Percentiles rank a stretch among this genome's conserved stretches.
phyloP scores from a whole-genome alignment of 1,140 invertebrate species.

The Sminthurinus signatus region DNA sequence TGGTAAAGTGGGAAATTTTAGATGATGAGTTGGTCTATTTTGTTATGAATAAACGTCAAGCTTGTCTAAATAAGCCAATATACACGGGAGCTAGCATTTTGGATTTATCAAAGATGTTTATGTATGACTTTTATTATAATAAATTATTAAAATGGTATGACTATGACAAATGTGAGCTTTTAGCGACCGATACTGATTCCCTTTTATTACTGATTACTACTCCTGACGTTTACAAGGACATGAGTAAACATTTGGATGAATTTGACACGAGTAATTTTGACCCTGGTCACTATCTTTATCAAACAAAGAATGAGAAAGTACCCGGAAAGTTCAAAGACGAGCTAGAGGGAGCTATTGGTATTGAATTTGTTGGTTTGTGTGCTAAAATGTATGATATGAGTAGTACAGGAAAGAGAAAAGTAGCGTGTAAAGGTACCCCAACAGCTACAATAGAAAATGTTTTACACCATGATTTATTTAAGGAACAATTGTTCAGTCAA shows the following conservation, averaged over 20 bases:
- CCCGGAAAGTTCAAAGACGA: constrained; percentile 51
- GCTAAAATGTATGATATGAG: constrained; percentile 48
- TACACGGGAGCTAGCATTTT: background rate
- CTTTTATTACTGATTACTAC: constrained; percentile 1
- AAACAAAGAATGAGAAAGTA: constrained; percentile 48
- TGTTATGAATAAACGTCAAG: background rate
- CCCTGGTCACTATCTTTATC: background rate
- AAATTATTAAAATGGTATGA: background rate
- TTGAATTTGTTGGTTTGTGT: constrained; percentile 46
- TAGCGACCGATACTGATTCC: constrained; percentile 18
- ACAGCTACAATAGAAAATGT: background rate
- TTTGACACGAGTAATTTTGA: constrained; percentile 17
- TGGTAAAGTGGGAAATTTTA: background rate
- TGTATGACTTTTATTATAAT: constrained; percentile 9
- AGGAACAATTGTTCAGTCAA: background rate
- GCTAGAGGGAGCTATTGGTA: constrained; percentile 44
- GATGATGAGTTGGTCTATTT: background rate
- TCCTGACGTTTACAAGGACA: constrained; percentile 9
- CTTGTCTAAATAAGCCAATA: constrained; percentile 9
- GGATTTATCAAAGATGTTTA: constrained; percentile 6
- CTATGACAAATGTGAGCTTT: background rate
- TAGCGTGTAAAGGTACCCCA: constrained; percentile 11
- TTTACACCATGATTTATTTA: background rate
- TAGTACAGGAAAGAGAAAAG: constrained; percentile 18
- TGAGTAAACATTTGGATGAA: background rate